Conservation (phyloP, 2,797 vertebrate species). For the Squalus acanthias region DNA sequence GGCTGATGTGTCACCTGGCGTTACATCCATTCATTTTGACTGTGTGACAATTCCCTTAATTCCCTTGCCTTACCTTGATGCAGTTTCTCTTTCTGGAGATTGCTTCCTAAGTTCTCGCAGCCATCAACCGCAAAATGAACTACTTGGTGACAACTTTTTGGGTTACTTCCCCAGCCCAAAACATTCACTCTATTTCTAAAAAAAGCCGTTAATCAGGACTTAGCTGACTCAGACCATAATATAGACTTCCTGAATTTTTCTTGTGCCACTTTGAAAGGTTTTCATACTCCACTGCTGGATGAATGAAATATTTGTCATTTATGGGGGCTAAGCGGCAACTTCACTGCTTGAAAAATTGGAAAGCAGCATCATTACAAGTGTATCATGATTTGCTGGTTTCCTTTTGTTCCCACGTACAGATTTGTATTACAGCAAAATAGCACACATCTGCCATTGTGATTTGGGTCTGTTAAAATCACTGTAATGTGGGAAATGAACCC, state of each 20-base stretch:
- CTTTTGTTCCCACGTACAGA: not conserved
- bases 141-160: not conserved
- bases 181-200: not conserved
- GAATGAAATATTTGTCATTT: not conserved
- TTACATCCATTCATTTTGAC: not conserved
- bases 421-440: not conserved
- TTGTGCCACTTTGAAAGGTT: not conserved
- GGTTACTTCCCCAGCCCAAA: not conserved
- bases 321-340: not conserved
- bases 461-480: not conserved
- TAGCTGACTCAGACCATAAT: not conserved
- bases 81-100: not conserved
- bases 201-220: not conserved
- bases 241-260: not conserved
- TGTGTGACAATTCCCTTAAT: not conserved
- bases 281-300: not conserved
- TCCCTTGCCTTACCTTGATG: not conserved
- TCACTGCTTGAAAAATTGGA: not conserved
- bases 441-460: not conserved
- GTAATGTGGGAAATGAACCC: not conserved
- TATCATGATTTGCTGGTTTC: not conserved
- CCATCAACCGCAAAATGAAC: not conserved
- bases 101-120: not conserved
- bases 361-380: not conserved
- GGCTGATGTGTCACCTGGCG: not conserved